These are phyloP conservation scores for Mustela lutreola DNA, from an alignment of 2,113 vertebrate genomes.

Conservation along the genomic window DNA sequence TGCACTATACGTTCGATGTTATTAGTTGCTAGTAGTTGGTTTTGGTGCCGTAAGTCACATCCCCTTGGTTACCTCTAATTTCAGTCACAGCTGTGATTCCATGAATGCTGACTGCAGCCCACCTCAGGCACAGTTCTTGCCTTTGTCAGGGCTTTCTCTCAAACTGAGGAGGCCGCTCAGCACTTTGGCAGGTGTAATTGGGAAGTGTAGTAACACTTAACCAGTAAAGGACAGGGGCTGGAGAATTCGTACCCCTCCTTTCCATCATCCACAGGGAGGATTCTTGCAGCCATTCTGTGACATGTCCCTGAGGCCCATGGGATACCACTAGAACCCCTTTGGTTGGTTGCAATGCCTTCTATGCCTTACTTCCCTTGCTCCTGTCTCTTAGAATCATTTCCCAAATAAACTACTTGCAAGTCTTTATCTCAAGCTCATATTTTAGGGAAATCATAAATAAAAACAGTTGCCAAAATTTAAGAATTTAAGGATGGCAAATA, in stretches of 20 bases:
- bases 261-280: not conserved
- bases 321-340: rapidly evolving
- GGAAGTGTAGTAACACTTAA: not conserved
- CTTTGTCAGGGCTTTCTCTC: not conserved
- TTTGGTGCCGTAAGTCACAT: not conserved
- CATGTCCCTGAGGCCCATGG: not conserved
- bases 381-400: not conserved
- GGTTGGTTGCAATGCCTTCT: not conserved
- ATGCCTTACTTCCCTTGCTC: not conserved
- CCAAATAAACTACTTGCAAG: not conserved
- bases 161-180: not conserved
- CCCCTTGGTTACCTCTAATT: not conserved
- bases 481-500: not conserved
- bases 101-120: rapidly evolving
- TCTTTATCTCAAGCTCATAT: not conserved
- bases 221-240: not conserved
- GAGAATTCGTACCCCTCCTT: not conserved
- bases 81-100: not conserved
- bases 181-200: not conserved
- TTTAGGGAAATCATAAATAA: not conserved
- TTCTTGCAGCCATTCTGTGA: not conserved
- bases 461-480: not conserved
- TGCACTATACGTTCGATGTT: not conserved
- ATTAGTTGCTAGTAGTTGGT: not conserved
- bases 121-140: rapidly evolving